phyloP scores from a whole-genome alignment of 2,113 vertebrate genomes.

The Catharus minimus region DNA sequence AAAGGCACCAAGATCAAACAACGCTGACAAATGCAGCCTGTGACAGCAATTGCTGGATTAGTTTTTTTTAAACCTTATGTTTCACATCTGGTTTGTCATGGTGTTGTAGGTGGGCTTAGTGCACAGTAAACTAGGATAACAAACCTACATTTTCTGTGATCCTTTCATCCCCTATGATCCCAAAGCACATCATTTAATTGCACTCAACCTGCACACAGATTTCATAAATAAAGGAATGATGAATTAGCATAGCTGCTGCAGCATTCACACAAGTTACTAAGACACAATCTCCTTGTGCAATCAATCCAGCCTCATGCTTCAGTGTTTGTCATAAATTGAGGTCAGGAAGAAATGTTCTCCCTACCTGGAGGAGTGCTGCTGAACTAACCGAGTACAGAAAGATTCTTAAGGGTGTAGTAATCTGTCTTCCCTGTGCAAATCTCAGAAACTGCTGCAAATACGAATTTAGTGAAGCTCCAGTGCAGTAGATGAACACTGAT shows the following conservation, averaged over 20 bases:
- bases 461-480: background rate
- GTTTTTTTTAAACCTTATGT: background rate
- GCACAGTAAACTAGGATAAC: constrained; percentile 18
- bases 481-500: background rate
- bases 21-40: background rate
- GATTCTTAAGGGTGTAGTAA: background rate
- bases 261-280: constrained; percentile 31
- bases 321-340: constrained; percentile 48
- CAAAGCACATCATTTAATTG: constrained; percentile 47
- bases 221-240: constrained; percentile 48
- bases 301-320: constrained; percentile 34
- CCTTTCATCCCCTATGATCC: constrained; percentile 43
- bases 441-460: background rate
- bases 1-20: constrained; percentile 21
- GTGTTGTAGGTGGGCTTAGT: constrained; percentile 18
- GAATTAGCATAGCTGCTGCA: constrained; percentile 50
- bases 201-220: background rate
- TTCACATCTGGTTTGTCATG: background rate
- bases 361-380: constrained; percentile 21
- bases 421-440: background rate
- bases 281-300: constrained; percentile 44
- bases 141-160: constrained; percentile 8
- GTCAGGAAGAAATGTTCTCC: constrained; percentile 45
- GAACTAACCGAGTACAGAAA: background rate
- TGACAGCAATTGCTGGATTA: constrained; percentile 17